A percentile compares a stretch with the other conserved stretches of the same genome.
phyloP scores from a whole-genome alignment of 1,140 invertebrate genomes.

The Solenopsis invicta region DNA sequence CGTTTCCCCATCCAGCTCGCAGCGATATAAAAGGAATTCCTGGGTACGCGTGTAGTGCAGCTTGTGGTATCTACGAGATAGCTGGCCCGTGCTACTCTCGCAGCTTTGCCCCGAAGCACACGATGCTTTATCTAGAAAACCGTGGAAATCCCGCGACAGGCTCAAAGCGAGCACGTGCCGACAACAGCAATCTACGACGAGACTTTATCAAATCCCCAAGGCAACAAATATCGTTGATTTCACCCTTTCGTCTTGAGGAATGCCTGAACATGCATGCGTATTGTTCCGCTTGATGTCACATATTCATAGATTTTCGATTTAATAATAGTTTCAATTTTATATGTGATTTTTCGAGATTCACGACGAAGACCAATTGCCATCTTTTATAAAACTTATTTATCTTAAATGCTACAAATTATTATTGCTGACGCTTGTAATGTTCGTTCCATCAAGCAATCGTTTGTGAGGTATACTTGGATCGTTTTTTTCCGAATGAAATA shows the following conservation, averaged over 20 bases:
- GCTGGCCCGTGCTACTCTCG: not conserved
- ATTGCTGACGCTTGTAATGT: not conserved
- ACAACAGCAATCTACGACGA: slow-evolving; percentile 28
- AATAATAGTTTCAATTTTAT: not conserved
- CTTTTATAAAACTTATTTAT: not conserved
- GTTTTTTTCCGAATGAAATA: slow-evolving; percentile 10
- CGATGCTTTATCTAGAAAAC: slow-evolving; percentile 70
- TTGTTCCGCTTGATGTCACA: slow-evolving; percentile 6
- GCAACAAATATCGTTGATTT: slow-evolving; percentile 60
- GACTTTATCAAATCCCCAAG: slow-evolving; percentile 61
- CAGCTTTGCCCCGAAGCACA: slow-evolving; percentile 11
- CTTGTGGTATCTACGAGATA: slow-evolving; percentile 1
- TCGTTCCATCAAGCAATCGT: not conserved
- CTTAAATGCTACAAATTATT: not conserved
- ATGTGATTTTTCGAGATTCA: not conserved
- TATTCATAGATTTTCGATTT: slow-evolving; percentile 34
- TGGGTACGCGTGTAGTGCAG: slow-evolving; percentile 36
- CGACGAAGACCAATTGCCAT: not conserved
- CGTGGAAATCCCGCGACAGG: slow-evolving; percentile 50
- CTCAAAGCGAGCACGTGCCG: slow-evolving; percentile 47
- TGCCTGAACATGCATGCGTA: slow-evolving; percentile 1
- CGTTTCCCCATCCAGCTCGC: slow-evolving; percentile 50
- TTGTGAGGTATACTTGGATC: not conserved
- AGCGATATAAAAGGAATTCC: slow-evolving; percentile 69
- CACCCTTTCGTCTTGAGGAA: not conserved